Percentiles rank a stretch among this genome's conserved stretches.
phyloP scores from a whole-genome alignment of 2,888 invertebrate species.

The Girardia tigrina region DNA sequence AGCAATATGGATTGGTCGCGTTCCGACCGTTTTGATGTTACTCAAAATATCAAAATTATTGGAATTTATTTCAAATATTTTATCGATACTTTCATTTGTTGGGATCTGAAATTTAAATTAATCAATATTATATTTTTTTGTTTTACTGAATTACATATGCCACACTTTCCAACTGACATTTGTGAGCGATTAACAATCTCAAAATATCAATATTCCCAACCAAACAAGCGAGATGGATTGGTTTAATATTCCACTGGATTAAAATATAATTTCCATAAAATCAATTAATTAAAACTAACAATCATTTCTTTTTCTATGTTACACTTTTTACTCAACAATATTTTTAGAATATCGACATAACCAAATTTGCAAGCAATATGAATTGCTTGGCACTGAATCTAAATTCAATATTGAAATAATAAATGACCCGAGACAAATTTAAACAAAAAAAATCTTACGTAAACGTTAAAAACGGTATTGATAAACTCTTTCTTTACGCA shows the following conservation, averaged over 20 bases:
- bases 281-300: neutral
- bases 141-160: neutral
- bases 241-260: conserved; percentile 8
- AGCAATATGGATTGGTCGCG: neutral
- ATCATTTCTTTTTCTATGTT: neutral
- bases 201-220: neutral
- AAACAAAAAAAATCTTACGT: neutral
- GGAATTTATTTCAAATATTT: neutral
- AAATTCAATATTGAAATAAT: neutral
- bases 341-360: neutral
- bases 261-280: neutral
- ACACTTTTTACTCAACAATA: neutral
- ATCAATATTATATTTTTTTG: neutral
- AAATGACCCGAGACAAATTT: neutral
- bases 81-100: neutral
- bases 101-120: neutral
- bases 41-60: neutral
- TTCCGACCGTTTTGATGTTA: neutral
- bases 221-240: conserved; percentile 17
- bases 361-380: neutral
- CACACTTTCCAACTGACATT: neutral
- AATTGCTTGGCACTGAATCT: conserved; percentile 5
- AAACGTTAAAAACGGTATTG: neutral
- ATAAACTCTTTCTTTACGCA: neutral
- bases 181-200: neutral